Base-by-base conservation (phyloP, 2,888 invertebrate genomes). In the Amphimallon solstitiale region DNA sequence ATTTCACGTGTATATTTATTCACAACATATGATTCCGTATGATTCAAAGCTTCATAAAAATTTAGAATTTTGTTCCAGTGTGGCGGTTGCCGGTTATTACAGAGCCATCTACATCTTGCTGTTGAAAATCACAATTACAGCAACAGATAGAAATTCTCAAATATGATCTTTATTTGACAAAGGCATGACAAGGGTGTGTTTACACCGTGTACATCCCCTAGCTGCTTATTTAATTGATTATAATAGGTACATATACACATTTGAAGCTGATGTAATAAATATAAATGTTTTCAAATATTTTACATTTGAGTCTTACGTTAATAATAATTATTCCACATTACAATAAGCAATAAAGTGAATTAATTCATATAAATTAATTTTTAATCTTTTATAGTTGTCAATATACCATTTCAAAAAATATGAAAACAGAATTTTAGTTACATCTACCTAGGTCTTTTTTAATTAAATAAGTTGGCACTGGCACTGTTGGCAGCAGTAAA, bases 101-200 rank as follows among this genome's bases (percentile, higher is more conserved):
- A 61, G 69, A 68, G 73, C 71, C 74, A 72, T 72, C 73, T 71
- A 70, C 74, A 72, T 72, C 73, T 71, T 68, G 34, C 60, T 59
- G 43, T 43, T 45, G 43, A 14, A 59, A 59, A 59, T 29, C 29
- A 43, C 40, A 9, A 59, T 59, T 43, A 45, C 23, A 15, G 23
- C 40, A 40, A 40, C 5, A 40, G 12, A 12, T 12, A 38, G 12
- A 38, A 38, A n/a, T 40, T 12, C 12, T 10, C 12, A 38, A n/a
- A n/a, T 38, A 9, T n/a, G 5, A 34, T 19, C n/a, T 46, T 46
- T 10, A 17, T 17, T 46, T 54, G 38, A 21, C 38, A 38, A 19
- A 17, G 5, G 12, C 12, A 5, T 40, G 10, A 3, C 5, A 40
- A 40, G 15, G 12, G 1, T 40, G 12, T 40, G 12, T 40, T 40